These are phyloP conservation scores for Sycophaga agraensis DNA, from an alignment of 1,140 invertebrate species.

Conservation along the genomic window DNA sequence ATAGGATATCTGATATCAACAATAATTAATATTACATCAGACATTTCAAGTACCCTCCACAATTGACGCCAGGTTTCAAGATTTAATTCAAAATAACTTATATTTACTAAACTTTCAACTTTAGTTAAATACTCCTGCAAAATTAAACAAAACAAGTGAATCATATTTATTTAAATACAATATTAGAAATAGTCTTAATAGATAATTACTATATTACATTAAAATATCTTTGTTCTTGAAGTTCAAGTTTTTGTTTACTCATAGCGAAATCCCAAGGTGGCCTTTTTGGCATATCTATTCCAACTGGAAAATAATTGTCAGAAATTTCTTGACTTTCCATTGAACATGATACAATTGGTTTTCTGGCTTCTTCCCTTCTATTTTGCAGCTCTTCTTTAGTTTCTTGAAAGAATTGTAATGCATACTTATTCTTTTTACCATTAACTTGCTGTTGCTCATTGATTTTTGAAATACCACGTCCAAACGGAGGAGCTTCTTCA, in stretches of 20 bases:
- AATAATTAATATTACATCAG: constrained; percentile 81
- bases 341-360: constrained; percentile 58
- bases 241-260: constrained; percentile 71
- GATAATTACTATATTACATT: constrained; percentile 40
- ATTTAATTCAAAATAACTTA: constrained; percentile 86
- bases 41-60: constrained; percentile 90
- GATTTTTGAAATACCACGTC: constrained; percentile 51
- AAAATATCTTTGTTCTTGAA: constrained; percentile 76
- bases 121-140: constrained; percentile 64
- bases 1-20: constrained; percentile 84
- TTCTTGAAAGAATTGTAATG: constrained; percentile 75
- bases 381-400: constrained; percentile 66
- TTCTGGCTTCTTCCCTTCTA: constrained; percentile 67
- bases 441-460: constrained; percentile 56
- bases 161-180: neutral
- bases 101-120: constrained; percentile 56
- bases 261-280: constrained; percentile 79
- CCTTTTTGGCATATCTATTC: constrained; percentile 78
- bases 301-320: constrained; percentile 71
- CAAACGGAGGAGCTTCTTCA: neutral
- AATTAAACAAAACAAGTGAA: constrained; percentile 29
- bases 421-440: constrained; percentile 63
- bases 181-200: neutral
- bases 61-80: constrained; percentile 91
- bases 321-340: constrained; percentile 71